Evolutionary conservation across 2,113 vertebrate species (phyloP), one percentile per base, ranked within the genome.

Genomic region (Ailuropoda melanoleuca): DNA sequence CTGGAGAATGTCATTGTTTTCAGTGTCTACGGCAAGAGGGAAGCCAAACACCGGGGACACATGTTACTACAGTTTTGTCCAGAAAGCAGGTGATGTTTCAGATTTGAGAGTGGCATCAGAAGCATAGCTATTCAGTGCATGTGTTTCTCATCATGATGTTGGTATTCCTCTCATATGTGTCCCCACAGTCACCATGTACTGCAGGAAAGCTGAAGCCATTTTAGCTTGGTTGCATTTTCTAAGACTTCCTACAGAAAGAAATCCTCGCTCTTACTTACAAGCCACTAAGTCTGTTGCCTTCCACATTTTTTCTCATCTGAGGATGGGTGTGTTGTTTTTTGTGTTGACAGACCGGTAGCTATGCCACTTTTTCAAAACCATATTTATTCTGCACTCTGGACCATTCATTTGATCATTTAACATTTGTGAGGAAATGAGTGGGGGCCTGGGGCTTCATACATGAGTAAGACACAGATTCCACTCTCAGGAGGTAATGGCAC

Each of bases 161-260:
- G 26, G 46, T 68, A 83, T 93, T 82, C 89, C 68, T 97, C 83
- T 3, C 23, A 88, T 39, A 48, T 72, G 34, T 26, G 37, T 82
- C 39, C 39, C 43, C 83, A 84, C 10, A 86, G 72, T 88, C 26
- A 94, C 91, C 87, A 81, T 85, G 95, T 78, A 50, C n/a, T 8
- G 64, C 97, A 97, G 68, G 88, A 62, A 95, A 78, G 15, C 83
- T 64, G 29, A 95, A 96, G 90, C 9, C 81, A 55, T 97, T 97
- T 96, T 31, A 66, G 11, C 14, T 81, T 80, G 88, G 85, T 39
- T 88, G 84, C 37, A 46, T 92, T 90, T 64, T 92, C 92, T 91
- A 82, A 95, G 90, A 55, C 14, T 80, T 88, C 70, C 70, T 48
- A 72, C 23, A 88, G 70, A 82, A 94, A 60, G 58, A 66, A 96